Evolutionary conservation across 2,888 invertebrate genomes (phyloP), one percentile per base, ranked within the genome.

Genomic region (Cataglyphis albicans): DNA sequence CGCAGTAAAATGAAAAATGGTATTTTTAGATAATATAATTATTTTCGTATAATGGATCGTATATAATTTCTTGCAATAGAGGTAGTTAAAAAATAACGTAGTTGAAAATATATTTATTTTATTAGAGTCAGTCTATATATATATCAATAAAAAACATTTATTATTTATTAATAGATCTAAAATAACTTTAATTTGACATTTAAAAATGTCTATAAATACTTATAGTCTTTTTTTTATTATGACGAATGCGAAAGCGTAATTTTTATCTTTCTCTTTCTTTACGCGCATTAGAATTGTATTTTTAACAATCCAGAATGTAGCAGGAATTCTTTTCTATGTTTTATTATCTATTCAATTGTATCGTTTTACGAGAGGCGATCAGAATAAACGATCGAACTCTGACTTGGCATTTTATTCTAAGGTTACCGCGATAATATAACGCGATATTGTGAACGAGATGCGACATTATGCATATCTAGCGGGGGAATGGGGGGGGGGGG

Each of bases 1-100:
- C 78, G 48, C 65, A 29, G 29, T 21, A 5, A 52, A 52, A 3
- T n/a, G n/a, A 10, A 78, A 78, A 83, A 38, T 41, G 78, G 75
- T 78, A 70, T 38, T 48, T 63, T 44, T 65, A 75, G 67, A 25
- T 29, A 15, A 29, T 15, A n/a, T 59, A 41, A 35, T 61, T n/a
- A 52, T 52, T 44, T 32, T 32, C 21, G 9, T n/a, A 48, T 12
- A 32, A 29, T 35, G 21, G 15, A 15, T 6, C 25, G 21, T 1
- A 38, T n/a, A 32, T 21, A 63, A 21, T 18, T 32, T 18, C 7
- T n/a, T 41, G 5, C 9, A 25, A 12, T 74, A 41, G 52, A 52
- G 25, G 2, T 15, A 6, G 29, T n/a, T 38, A 9, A 15, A 3
- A 61, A 63, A 25, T 57, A 59, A 59, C 18, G 9, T 21, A 21